These are phyloP conservation scores for Acrobasis consociella DNA, from an alignment of 2,888 invertebrate species.

Conservation along the genomic window DNA sequence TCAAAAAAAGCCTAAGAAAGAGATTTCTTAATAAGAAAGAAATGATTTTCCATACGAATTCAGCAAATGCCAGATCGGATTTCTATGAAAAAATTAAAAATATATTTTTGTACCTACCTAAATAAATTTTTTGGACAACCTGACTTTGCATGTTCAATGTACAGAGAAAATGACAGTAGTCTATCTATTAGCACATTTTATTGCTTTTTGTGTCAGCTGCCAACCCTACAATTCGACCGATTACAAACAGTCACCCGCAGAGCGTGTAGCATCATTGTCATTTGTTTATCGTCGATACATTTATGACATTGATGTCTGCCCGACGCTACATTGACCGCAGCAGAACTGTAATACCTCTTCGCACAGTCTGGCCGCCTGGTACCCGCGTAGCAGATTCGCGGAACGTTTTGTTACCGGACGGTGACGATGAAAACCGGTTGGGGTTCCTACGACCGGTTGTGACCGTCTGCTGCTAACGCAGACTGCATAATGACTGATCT, in stretches of 20 bases:
- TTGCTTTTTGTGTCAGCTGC: conserved; percentile 43
- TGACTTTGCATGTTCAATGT: too few relatives aligned
- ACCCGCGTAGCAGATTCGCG: conserved; percentile 46
- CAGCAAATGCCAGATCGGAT: too few relatives aligned
- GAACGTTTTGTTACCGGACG: conserved; percentile 21
- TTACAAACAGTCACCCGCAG: conserved; percentile 74
- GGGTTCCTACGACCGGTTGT: conserved; percentile 33
- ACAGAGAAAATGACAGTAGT: too few relatives aligned
- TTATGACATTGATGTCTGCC: conserved; percentile 43
- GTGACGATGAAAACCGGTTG: conserved; percentile 15
- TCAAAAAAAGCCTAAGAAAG: too few relatives aligned
- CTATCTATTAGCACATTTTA: too few relatives aligned
- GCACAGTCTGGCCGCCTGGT: conserved; percentile 46
- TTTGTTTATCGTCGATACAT: conserved; percentile 26
- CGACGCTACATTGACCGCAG: conserved; percentile 29
- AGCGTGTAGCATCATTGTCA: conserved; percentile 42
- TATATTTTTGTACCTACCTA: too few relatives aligned
- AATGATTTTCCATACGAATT: too few relatives aligned
- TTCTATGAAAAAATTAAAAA: too few relatives aligned
- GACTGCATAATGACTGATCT: conserved; percentile 11
- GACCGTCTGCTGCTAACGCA: conserved; percentile 11
- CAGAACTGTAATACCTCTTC: conserved; percentile 21
- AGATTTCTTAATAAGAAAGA: too few relatives aligned
- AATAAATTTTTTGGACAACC: too few relatives aligned
- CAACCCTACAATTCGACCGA: conserved; percentile 59